Base-by-base conservation (phyloP, 1,140 invertebrate species). In the Drosophila elegans region DNA sequence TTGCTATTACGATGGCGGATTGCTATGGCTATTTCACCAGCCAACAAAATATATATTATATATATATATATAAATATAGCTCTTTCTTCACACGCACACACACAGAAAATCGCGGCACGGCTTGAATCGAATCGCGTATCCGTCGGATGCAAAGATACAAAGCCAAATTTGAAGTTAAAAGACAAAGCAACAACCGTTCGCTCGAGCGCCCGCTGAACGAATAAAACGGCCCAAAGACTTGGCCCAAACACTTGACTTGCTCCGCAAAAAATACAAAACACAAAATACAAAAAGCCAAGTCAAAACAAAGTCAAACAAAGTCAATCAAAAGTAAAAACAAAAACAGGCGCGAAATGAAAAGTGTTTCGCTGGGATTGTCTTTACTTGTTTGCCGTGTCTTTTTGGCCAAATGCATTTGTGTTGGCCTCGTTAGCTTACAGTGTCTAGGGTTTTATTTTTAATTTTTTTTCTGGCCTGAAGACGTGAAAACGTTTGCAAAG, bases 131-230 rank as follows among this genome's bases (percentile, higher is more conserved):
- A 64, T 75, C 78, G 78, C 72, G 81, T 88, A 88, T 80, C 75
- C 83, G 84, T 80, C 76, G 76, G 73, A 80, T 80, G 72, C 68
- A 75, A 66, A 67, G 67, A 81, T 71, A 61, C 72, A 55, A 72
- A 46, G 36, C 46, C 13, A 60, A 9, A 38, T 34, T 55, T 21
- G 34, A 77, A 38, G 48, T 55, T 21, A 38, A 77, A 79, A 84
- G 80, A 80, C 73, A 88, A 88, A 77, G 64, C 76, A 89, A 84
- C 84, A 89, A 89, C 84, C 84, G 84, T 89, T 89, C 84, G 84
- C 77, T 84, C 61, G 48, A 61, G 74, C 78, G 74, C 80, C 80
- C 84, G 84, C 89, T 80, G 73, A 69, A 89, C 84, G 84, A 89
- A 89, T 88, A 89, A 88, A 80, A 67, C 67, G 45, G 51, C 57